Conservation (phyloP, 1,140 invertebrate genomes). For the Orchestia grillus region DNA sequence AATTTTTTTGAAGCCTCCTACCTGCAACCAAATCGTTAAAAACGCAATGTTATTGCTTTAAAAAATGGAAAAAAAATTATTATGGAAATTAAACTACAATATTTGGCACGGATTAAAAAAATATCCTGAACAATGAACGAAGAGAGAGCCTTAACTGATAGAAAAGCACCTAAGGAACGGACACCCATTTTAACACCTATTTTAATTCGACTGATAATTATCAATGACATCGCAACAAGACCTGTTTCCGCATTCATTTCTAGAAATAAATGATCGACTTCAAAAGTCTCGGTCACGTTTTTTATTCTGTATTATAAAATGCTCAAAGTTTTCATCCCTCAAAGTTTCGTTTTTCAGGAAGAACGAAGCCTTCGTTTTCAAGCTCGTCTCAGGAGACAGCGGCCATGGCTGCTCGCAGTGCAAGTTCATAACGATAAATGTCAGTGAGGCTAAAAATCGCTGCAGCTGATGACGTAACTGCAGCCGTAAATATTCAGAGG, state of each 20-base stretch:
- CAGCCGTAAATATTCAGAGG: constrained; percentile 12
- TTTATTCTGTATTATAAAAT: background rate
- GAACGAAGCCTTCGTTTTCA: background rate
- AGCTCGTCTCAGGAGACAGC: background rate
- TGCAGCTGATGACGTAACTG: background rate
- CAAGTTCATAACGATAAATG: constrained; percentile 24
- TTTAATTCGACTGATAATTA: too few relatives aligned
- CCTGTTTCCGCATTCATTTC: background rate
- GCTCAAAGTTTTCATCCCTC: background rate
- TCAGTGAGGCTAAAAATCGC: constrained; percentile 26
- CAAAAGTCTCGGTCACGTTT: background rate
- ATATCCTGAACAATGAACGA: too few relatives aligned
- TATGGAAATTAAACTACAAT: too few relatives aligned
- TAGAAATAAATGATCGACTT: background rate
- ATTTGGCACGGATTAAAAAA: too few relatives aligned
- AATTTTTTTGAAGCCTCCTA: too few relatives aligned
- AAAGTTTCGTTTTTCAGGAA: background rate
- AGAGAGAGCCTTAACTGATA: too few relatives aligned
- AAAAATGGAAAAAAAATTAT: too few relatives aligned
- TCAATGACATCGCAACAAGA: background rate
- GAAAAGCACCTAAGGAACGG: too few relatives aligned
- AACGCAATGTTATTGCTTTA: too few relatives aligned
- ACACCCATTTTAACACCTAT: too few relatives aligned
- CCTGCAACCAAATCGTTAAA: too few relatives aligned
- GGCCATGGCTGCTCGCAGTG: background rate